phyloP scores from a whole-genome alignment of 2,113 vertebrate genomes.

The Takifugu flavidus region DNA sequence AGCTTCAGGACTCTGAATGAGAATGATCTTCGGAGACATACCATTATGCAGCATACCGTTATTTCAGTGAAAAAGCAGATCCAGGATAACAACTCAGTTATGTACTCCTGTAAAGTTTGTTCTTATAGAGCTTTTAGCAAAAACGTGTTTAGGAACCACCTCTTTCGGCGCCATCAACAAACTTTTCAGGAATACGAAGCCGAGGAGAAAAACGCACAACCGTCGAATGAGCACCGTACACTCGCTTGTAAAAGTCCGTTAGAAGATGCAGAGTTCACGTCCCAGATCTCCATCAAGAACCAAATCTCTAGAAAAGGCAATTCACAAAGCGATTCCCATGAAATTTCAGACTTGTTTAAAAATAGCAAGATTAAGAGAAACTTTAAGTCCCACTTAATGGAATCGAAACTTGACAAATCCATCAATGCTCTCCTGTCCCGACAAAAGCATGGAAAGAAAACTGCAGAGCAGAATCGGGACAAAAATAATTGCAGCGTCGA shows the following conservation, averaged over 20 bases:
- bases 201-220: constrained; percentile 36
- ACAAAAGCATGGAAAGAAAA: constrained; percentile 80
- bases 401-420: constrained; percentile 83
- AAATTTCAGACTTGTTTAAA: constrained; percentile 82
- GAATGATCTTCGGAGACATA: constrained; percentile 85
- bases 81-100: constrained; percentile 23
- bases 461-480: constrained; percentile 66
- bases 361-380: constrained; percentile 82
- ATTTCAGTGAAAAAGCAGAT: constrained; percentile 42
- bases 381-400: constrained; percentile 78
- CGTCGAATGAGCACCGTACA: constrained; percentile 23
- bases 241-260: constrained; percentile 29
- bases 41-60: constrained; percentile 82
- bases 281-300: constrained; percentile 62
- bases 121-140: constrained; percentile 84
- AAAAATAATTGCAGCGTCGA: constrained; percentile 74
- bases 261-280: constrained; percentile 59
- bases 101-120: constrained; percentile 84
- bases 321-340: constrained; percentile 72
- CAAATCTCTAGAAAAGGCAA: constrained; percentile 43
- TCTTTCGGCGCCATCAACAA: constrained; percentile 81
- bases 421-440: constrained; percentile 78
- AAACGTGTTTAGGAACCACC: constrained; percentile 87
- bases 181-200: constrained; percentile 54
- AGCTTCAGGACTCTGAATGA: constrained; percentile 86